These are phyloP conservation scores for Microplitis deprimator DNA, from an alignment of 2,888 invertebrate genomes.

Conservation along the genomic window DNA sequence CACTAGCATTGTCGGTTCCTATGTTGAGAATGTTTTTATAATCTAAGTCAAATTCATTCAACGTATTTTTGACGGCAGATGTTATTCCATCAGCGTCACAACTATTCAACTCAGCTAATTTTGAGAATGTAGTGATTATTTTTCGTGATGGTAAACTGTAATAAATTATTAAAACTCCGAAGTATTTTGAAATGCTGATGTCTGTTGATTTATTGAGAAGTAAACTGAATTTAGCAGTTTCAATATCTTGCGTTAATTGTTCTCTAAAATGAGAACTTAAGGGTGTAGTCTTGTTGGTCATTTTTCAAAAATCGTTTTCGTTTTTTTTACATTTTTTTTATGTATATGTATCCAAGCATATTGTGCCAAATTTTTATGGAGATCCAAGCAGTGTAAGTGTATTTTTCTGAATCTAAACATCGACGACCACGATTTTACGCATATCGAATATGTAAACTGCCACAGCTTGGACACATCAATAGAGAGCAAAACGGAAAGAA, in stretches of 20 bases:
- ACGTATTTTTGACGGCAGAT: slow-evolving; percentile 20
- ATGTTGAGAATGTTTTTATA: slow-evolving; percentile 53
- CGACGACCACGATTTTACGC: no score
- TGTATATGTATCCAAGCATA: no score
- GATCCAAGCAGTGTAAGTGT: no score
- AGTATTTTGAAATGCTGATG: slow-evolving; percentile 47
- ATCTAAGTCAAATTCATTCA: slow-evolving; percentile 20
- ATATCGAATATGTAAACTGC: no score
- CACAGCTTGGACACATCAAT: no score
- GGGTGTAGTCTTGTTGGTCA: no score
- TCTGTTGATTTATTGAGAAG: slow-evolving; percentile 57
- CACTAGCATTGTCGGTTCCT: slow-evolving; percentile 62
- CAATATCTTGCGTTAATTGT: slow-evolving; percentile 44
- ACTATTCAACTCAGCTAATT: slow-evolving; percentile 29
- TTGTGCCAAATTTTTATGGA: no score
- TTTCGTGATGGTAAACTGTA: slow-evolving; percentile 31
- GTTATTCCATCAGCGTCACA: slow-evolving; percentile 35
- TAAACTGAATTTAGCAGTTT: slow-evolving; percentile 48
- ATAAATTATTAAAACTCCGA: slow-evolving; percentile 45
- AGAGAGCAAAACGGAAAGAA: no score
- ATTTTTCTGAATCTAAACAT: no score
- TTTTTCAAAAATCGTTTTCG: no score
- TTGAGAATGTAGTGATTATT: slow-evolving; percentile 30
- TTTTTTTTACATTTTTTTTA: no score
- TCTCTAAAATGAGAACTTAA: slow-evolving; percentile 37